Evolutionary conservation across 2,888 invertebrate species (phyloP), one percentile per base, ranked within the genome.

Genomic region (Drosophila paracracens): DNA sequence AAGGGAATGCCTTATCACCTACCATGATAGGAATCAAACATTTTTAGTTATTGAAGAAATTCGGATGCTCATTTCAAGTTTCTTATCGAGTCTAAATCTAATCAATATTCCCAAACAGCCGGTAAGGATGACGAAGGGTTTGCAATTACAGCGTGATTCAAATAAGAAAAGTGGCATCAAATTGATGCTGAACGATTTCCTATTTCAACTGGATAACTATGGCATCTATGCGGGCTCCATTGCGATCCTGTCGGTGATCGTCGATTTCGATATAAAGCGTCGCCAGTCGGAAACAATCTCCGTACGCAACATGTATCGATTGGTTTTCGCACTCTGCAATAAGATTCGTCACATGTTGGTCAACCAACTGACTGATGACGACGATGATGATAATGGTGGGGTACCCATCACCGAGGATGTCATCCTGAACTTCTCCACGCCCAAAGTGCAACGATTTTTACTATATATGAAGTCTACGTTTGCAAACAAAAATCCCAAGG

Each of bases 391-490:
- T 21, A 3, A 33, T 18, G 83, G 83, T 21, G 79, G 75, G 3
- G 6, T 51, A 0, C 1, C 68, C 4, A 46, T 83, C 43, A 74
- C 78, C 2, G 51, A 76, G 4, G 82, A 91, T 35, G 46, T 88
- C 3, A 94, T 96, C 27, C 57, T 94, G 4, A 94, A 94, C 81
- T 95, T 94, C 92, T 95, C 96, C 0, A 95, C 96, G 0, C 94
- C 95, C 21, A 96, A 96, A 93, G 91, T 98, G 0, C 79, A 94
- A 5, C 91, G 94, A 43, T 91, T 98, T 38, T 91, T 97, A 2
- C 92, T 94, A 0, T 93, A 96, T 70, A 91, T 98, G 11, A 94
- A 94, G 64, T 93, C 94, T 43, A 95, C 94, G 83, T 94, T 94
- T 90, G 94, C 94, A 1, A 57, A 87, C 33, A 83, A 92, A 75